Evolutionary conservation across 1,140 invertebrate genomes (phyloP).

Genomic region (Micrasema longulum): DNA sequence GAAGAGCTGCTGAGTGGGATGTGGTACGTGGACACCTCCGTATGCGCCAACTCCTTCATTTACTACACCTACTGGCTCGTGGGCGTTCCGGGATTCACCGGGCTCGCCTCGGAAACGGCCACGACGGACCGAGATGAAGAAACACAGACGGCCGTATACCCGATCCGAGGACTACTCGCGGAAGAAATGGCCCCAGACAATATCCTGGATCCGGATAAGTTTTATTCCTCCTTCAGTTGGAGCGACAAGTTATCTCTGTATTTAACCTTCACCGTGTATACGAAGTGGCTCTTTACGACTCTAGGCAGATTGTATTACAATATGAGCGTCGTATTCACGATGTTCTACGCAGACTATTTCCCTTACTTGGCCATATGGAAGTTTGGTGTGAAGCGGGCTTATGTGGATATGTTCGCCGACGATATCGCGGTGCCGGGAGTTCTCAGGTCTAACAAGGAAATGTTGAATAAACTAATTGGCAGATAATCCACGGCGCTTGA

Average conservation of each 20-base stretch:
- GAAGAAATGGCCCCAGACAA: neutral
- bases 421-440: slow-evolving; percentile 56
- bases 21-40: slow-evolving; percentile 62
- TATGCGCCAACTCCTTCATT: slow-evolving; percentile 57
- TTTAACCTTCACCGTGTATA: slow-evolving; percentile 40
- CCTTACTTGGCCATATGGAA: slow-evolving; percentile 62
- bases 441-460: slow-evolving; percentile 33
- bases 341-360: slow-evolving; percentile 47
- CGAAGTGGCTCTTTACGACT: slow-evolving; percentile 54
- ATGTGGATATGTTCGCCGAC: slow-evolving; percentile 61
- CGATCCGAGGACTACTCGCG: too few species aligned
- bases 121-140: neutral
- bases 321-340: neutral
- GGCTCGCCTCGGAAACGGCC: neutral
- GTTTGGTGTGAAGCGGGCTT: slow-evolving; percentile 58
- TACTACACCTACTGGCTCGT: slow-evolving; percentile 58
- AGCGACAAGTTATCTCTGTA: slow-evolving; percentile 29
- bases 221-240: slow-evolving; percentile 32
- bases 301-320: slow-evolving; percentile 26
- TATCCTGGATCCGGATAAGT: slow-evolving; percentile 21
- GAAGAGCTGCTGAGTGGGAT: slow-evolving; percentile 63
- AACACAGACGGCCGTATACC: too few species aligned
- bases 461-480: slow-evolving; percentile 20
- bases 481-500: too few species aligned
- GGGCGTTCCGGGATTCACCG: slow-evolving; percentile 61